phyloP scores from a whole-genome alignment of 2,113 vertebrate species.

The Dromas ardeola region DNA sequence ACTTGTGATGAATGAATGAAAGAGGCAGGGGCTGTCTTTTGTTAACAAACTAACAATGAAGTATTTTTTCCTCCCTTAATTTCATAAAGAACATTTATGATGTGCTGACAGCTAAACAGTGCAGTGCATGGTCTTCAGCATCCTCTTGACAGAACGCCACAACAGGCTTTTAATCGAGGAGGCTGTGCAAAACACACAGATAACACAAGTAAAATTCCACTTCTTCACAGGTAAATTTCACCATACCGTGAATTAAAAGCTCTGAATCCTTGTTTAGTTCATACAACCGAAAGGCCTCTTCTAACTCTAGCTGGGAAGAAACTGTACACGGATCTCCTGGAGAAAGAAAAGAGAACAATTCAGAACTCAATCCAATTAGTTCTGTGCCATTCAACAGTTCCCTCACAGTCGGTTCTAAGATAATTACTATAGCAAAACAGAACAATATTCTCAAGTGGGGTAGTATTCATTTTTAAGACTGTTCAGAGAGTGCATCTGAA shows the following conservation, averaged over 20 bases:
- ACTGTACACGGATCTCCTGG: conserved; percentile 97
- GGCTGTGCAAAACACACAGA: neutral
- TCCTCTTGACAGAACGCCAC: neutral
- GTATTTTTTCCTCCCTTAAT: neutral
- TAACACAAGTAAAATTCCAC: neutral
- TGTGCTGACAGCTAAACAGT: neutral
- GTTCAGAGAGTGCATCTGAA: neutral
- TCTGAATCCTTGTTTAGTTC: conserved; percentile 99
- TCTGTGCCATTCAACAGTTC: neutral
- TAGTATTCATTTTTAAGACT: neutral
- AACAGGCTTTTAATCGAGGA: neutral
- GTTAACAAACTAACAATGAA: neutral
- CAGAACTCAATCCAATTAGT: neutral
- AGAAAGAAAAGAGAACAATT: conserved; percentile 12
- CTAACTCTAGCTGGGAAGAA: conserved; percentile 96
- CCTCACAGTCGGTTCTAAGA: neutral
- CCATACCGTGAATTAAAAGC: conserved; percentile 93
- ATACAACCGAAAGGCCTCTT: conserved; percentile 96
- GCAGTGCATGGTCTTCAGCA: neutral
- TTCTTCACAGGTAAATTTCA: neutral
- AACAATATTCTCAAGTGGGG: neutral
- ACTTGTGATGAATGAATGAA: neutral
- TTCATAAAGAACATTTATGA: neutral
- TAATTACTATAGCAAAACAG: neutral
- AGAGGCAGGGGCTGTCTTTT: neutral